Evolutionary conservation across 2,113 vertebrate species (phyloP).

Genomic region (Acinonyx jubatus): DNA sequence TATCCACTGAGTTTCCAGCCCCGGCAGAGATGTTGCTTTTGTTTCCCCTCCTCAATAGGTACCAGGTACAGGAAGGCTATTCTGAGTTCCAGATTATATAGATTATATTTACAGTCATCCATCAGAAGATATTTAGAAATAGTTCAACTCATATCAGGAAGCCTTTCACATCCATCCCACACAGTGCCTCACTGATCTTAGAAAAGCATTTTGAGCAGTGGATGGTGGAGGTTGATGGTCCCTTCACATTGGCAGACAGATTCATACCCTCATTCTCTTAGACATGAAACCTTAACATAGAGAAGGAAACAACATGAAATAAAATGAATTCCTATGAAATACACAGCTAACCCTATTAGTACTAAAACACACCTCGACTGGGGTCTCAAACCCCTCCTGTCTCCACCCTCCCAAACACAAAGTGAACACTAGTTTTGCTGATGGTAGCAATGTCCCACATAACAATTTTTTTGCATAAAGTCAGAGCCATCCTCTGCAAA

Average conservation of each 20-base stretch:
- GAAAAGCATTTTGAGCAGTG: not conserved
- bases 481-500: not conserved
- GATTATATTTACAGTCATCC: not conserved
- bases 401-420: not conserved
- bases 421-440: not conserved
- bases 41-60: not conserved
- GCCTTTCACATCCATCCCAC: not conserved
- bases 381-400: not conserved
- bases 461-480: not conserved
- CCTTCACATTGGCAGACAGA: not conserved
- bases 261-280: not conserved
- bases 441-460: not conserved
- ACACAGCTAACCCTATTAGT: not conserved
- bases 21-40: not conserved
- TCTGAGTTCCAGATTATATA: not conserved
- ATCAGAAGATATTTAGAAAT: slow-evolving; percentile 8
- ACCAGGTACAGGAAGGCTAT: not conserved
- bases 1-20: not conserved
- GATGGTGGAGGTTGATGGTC: not conserved
- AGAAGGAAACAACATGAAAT: not conserved
- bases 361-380: not conserved
- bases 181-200: not conserved
- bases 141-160: not conserved
- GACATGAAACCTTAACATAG: not conserved
- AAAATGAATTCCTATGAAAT: not conserved